Evolutionary conservation across 1,140 invertebrate species (phyloP).

Genomic region (Carposina sasakii): DNA sequence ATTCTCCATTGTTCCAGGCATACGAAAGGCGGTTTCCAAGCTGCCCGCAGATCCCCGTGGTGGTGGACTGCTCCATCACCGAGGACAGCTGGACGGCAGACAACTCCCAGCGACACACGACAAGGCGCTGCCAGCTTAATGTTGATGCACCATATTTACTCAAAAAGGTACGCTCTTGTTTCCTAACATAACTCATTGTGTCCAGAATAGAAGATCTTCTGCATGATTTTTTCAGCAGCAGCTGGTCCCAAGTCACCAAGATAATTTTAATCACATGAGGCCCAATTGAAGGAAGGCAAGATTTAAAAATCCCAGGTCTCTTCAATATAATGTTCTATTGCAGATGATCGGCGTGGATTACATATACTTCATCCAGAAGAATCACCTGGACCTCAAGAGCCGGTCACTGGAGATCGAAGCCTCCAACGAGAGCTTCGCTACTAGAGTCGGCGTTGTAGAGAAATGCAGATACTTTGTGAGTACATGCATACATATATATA

Average conservation of each 20-base stretch:
- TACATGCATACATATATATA: too few relatives aligned
- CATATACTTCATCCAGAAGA: slow-evolving; percentile 95
- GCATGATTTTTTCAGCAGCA: too few relatives aligned
- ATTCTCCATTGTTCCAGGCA: slow-evolving; percentile 83
- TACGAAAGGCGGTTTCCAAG: slow-evolving; percentile 95
- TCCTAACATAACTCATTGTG: too few relatives aligned
- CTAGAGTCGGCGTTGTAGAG: slow-evolving; percentile 90
- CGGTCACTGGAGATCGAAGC: slow-evolving; percentile 93
- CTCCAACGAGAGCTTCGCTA: slow-evolving; percentile 93
- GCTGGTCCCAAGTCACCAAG: too few relatives aligned
- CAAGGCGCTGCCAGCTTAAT: slow-evolving; percentile 91
- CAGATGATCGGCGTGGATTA: slow-evolving; percentile 96
- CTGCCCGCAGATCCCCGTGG: slow-evolving; percentile 96
- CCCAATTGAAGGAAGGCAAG: too few relatives aligned
- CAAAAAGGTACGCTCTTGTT: too few relatives aligned
- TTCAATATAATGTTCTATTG: too few relatives aligned
- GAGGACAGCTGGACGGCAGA: slow-evolving; percentile 86
- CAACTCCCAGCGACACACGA: slow-evolving; percentile 86
- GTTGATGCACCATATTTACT: slow-evolving; percentile 96
- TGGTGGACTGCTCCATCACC: slow-evolving; percentile 90
- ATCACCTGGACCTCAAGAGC: slow-evolving; percentile 85
- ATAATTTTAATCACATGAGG: too few relatives aligned
- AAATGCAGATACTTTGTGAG: slow-evolving; percentile 94
- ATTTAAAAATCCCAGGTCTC: too few relatives aligned
- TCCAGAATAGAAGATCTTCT: too few relatives aligned